A percentile compares a stretch with the other conserved stretches of the same genome.
Evolutionary conservation across 2,113 vertebrate genomes (phyloP).

Genomic region (Hemiscyllium ocellatum): DNA sequence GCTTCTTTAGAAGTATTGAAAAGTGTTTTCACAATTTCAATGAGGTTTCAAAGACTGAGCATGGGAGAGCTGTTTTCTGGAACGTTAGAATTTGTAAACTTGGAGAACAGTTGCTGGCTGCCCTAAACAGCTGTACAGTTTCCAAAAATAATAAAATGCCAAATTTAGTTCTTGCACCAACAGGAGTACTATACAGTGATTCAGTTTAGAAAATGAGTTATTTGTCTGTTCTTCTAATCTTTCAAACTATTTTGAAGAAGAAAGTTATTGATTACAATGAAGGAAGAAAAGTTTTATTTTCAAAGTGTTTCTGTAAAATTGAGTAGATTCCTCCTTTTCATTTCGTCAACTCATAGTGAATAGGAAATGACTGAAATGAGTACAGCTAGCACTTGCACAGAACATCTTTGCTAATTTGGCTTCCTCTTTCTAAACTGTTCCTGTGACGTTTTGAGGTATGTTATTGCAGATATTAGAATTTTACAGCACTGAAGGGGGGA

Average conservation of each 20-base stretch:
- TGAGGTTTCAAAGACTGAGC: background rate
- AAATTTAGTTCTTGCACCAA: background rate
- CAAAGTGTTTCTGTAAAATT: background rate
- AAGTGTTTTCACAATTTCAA: background rate
- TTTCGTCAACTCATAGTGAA: background rate
- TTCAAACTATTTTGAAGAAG: background rate
- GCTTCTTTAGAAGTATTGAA: background rate
- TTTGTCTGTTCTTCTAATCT: background rate
- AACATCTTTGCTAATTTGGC: background rate
- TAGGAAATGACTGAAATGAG: constrained; percentile 11
- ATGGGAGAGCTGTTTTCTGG: background rate
- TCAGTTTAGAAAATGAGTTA: background rate
- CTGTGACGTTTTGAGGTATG: background rate
- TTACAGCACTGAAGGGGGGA: background rate
- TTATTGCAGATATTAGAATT: constrained; percentile 6
- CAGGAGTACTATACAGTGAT: background rate
- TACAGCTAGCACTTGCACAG: background rate
- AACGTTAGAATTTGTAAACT: background rate
- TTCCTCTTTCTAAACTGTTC: constrained; percentile 1
- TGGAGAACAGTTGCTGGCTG: background rate
- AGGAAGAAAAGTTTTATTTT: background rate
- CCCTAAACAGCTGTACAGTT: background rate
- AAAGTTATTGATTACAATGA: background rate
- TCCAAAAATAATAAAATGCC: background rate
- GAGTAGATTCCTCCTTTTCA: background rate